Conservation (phyloP, 2,888 invertebrate species). For the Drosophila parthenogenetica region DNA sequence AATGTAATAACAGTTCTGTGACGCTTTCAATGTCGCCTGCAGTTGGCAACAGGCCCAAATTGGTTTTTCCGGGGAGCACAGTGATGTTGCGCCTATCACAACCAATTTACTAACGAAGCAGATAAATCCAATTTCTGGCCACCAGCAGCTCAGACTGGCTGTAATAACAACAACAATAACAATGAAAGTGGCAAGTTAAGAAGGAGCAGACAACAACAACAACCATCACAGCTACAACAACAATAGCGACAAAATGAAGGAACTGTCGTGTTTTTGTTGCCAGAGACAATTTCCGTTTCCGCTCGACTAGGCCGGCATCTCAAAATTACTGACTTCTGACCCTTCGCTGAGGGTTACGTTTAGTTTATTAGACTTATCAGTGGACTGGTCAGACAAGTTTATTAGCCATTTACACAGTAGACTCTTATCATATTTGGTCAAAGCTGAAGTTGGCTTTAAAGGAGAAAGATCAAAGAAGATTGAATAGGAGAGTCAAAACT, state of each 20-base stretch:
- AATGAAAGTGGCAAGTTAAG: slow-evolving; percentile 30
- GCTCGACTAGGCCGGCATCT: slow-evolving; percentile 56
- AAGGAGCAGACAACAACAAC: slow-evolving; percentile 3
- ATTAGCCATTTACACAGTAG: slow-evolving; percentile 57
- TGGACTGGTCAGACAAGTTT: slow-evolving; percentile 40
- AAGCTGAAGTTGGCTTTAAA: slow-evolving; percentile 13
- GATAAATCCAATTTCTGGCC: slow-evolving; percentile 80
- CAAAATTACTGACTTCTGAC: slow-evolving; percentile 41
- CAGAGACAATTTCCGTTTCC: slow-evolving; percentile 74
- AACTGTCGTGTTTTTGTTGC: slow-evolving; percentile 40
- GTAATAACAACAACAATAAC: slow-evolving; percentile 39
- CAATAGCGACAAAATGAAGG: slow-evolving; percentile 8
- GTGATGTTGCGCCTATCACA: slow-evolving; percentile 75
- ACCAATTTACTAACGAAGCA: slow-evolving; percentile 81
- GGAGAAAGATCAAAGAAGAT: not conserved
- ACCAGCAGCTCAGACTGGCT: slow-evolving; percentile 45
- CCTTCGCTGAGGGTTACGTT: slow-evolving; percentile 32
- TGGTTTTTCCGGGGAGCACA: slow-evolving; percentile 37
- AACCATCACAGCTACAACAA: not conserved
- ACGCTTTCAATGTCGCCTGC: slow-evolving; percentile 46
- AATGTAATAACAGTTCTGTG: slow-evolving; percentile 12
- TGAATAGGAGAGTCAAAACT: not conserved
- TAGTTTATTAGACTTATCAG: slow-evolving; percentile 72
- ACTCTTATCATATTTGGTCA: slow-evolving; percentile 11
- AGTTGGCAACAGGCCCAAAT: slow-evolving; percentile 56